phyloP scores from a whole-genome alignment of 2,797 vertebrate species.

The Siniperca undulata region DNA sequence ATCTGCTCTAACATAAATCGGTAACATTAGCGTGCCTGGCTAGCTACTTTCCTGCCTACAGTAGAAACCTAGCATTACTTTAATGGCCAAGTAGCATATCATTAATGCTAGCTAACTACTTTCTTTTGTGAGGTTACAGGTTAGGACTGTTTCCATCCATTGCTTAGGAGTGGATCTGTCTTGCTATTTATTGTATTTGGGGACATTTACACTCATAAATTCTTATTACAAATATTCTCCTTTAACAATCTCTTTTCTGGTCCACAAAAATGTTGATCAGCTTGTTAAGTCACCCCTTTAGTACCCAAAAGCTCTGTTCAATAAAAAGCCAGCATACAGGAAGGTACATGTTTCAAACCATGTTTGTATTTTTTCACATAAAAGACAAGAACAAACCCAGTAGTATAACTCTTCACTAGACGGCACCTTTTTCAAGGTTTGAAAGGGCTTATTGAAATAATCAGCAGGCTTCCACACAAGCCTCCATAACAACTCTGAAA shows the following conservation, averaged over 20 bases:
- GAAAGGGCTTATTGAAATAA: constrained; percentile 28
- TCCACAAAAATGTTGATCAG: neutral
- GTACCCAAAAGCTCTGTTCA: neutral
- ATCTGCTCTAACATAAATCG: too few relatives aligned
- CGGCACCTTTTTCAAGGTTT: constrained; percentile 1
- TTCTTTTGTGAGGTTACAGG: neutral
- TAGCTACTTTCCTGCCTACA: neutral
- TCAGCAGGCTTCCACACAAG: constrained; percentile 21
- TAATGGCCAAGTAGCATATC: neutral
- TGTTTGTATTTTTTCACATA: constrained; percentile 11
- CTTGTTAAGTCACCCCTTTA: neutral
- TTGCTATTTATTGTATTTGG: neutral
- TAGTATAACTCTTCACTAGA: constrained; percentile 2
- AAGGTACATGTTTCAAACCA: neutral
- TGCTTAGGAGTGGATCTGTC: neutral
- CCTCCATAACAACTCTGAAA: constrained; percentile 36
- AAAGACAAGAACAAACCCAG: neutral
- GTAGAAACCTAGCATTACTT: neutral
- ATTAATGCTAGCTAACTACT: neutral
- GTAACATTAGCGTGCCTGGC: too few relatives aligned
- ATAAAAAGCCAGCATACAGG: neutral
- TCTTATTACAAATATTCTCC: neutral
- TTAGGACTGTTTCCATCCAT: neutral
- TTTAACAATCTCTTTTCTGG: too few relatives aligned
- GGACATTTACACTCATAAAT: neutral